Evolutionary conservation across 2,113 vertebrate species (phyloP).

Genomic region (Albula glossodonta): DNA sequence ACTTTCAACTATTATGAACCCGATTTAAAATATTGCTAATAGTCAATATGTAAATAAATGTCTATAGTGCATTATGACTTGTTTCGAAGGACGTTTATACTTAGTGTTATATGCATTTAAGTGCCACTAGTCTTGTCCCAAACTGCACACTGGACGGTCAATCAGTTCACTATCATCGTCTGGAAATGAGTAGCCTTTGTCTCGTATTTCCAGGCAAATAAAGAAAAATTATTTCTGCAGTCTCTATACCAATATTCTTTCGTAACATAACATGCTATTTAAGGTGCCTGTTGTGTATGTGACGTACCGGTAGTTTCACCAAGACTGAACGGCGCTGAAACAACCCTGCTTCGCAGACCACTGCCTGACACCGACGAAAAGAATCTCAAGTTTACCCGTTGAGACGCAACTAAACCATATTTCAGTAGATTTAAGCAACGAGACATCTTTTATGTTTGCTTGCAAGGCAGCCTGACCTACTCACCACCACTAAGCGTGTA

Average conservation of each 20-base stretch:
- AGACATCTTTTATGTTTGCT: conserved; percentile 53
- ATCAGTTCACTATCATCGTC: too few relatives aligned
- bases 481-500: conserved; percentile 41
- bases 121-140: too few relatives aligned
- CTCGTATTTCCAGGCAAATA: not conserved
- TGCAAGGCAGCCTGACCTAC: conserved; percentile 34
- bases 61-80: too few relatives aligned
- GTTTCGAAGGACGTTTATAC: too few relatives aligned
- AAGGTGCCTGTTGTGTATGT: not conserved
- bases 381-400: conserved; percentile 21
- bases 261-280: not conserved
- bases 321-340: conserved; percentile 24
- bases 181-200: too few relatives aligned
- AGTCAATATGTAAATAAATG: too few relatives aligned
- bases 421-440: conserved; percentile 57
- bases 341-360: conserved; percentile 34
- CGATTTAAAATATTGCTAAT: too few relatives aligned
- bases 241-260: not conserved
- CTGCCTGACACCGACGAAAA: conserved; percentile 31
- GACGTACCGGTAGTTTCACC: conserved; percentile 19
- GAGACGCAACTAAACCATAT: conserved; percentile 46
- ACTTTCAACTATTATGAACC: too few relatives aligned
- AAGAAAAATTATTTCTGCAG: not conserved
- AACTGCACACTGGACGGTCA: too few relatives aligned
- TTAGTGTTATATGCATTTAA: too few relatives aligned